Evolutionary conservation across 2,888 invertebrate genomes (phyloP), one percentile per base, ranked within the genome.

Genomic region (Melinaea marsaeus): DNA sequence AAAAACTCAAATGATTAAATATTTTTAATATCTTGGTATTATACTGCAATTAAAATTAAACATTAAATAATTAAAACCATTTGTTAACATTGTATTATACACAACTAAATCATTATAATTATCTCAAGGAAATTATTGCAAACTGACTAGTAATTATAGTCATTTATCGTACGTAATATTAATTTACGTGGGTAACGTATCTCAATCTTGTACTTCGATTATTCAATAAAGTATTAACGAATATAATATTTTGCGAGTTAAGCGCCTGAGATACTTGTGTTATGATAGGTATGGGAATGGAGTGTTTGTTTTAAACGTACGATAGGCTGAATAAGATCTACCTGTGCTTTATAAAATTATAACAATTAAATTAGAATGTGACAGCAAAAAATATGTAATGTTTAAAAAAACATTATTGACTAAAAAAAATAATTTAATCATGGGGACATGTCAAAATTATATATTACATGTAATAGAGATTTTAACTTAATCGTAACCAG

Each of bases 141-240:
- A 71, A 62, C 56, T 57, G 33, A 62, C 62, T 58, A 66, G 75
- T 86, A 85, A 86, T 87, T 86, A 86, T 79, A 81, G 81, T 81
- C 84, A 86, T 85, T 82, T 77, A 33, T 45, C 67, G 75, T 74
- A 75, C 78, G 74, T 79, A 80, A 81, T 82, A 85, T 85, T 87
- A 88, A 87, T 87, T 86, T 85, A 78, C 80, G 75, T 78, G 73
- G 75, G 75, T 80, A 79, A 70, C 70, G 70, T 51, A 51, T 64
- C 62, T 71, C 74, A 80, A 84, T 85, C 78, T 72, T 66, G 71
- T 71, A 73, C 72, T 73, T 72, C 80, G 81, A 83, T 86, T 81
- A 87, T 88, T 88, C 83, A 88, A 88, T 86, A 84, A 83, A 78
- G 81, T 76, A 82, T 81, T 83, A 79, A 80, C 70, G 60, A 66